Conservation (phyloP, 2,888 invertebrate species). For the Drosophila borborema region DNA sequence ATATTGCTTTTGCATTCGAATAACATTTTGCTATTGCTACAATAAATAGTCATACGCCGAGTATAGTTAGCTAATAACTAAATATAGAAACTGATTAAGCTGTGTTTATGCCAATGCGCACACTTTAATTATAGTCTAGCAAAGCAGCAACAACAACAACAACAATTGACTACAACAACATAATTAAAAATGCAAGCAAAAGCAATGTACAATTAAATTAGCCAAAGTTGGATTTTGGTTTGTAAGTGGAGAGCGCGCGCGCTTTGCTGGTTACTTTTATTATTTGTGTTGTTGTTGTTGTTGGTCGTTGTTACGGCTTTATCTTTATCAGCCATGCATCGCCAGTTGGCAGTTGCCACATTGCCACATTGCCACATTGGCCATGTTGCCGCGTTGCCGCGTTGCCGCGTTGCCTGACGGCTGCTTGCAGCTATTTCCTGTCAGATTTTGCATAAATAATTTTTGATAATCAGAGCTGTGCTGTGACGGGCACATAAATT, state of each 20-base stretch:
- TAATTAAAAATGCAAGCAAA: conserved; percentile 74
- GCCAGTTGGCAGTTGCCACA: conserved; percentile 37
- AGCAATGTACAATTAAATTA: conserved; percentile 76
- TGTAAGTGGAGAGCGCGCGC: conserved; percentile 20
- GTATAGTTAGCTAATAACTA: conserved; percentile 7
- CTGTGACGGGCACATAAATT: conserved; percentile 75
- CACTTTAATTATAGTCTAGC: conserved; percentile 13
- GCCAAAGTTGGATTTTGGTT: conserved; percentile 35
- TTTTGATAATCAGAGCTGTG: conserved; percentile 77
- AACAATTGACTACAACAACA: conserved; percentile 35
- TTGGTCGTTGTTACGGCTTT: conserved; percentile 39
- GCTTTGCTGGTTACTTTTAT: conserved; percentile 32
- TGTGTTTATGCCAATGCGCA: conserved; percentile 7
- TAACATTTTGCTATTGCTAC: not conserved
- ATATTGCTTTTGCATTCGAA: not conserved
- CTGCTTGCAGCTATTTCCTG: conserved; percentile 73
- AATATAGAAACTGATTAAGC: conserved; percentile 16
- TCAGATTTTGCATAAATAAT: conserved; percentile 80
- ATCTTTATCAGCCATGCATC: conserved; percentile 67
- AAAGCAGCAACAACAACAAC: conserved; percentile 2
- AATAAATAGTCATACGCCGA: not conserved
- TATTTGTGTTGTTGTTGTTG: conserved; percentile 20
- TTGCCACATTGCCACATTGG: conserved; percentile 41
- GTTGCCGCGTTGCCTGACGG: conserved; percentile 42
- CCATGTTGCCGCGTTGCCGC: conserved; percentile 39